Base-by-base conservation (phyloP, 2,113 vertebrate genomes). In the Centropus bengalensis region DNA sequence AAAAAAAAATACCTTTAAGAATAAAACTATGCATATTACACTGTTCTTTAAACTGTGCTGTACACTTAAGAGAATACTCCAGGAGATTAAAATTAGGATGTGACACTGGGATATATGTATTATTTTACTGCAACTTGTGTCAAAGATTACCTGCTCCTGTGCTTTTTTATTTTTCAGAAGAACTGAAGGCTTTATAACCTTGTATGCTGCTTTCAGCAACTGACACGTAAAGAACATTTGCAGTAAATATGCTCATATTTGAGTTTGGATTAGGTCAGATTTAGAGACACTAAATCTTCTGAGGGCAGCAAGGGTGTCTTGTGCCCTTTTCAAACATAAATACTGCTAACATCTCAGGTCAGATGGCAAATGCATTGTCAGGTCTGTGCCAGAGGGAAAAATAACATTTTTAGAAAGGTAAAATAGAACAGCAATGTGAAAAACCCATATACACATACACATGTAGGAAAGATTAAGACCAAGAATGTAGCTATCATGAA, bases 61-160 rank as follows among this genome's bases (percentile, higher is more conserved):
- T 71, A 84, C 49, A 47, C 8, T 70, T 45, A 44, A 83, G n/a
- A 74, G 63, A 70, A 56, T 32, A 45, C 20, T 52, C 26, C 24
- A 80, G 59, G 10, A 91, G 58, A 80, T 82, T 26, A 74, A 73
- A 91, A 82, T 66, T 51, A 62, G 88, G 33, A 71, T 85, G 70
- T 95, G 86, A 95, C 94, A 95, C 38, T 74, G 67, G 69, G 83
- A 62, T 83, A 78, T 28, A 85, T 0, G 6, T 67, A 90, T 96
- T 68, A 86, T 76, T 91, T 94, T 93, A 94, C 93, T 44, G 47
- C 9, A 5, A 96, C 38, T 73, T 67, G 58, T 91, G 83, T 84
- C 91, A 92, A 78, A 96, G 90, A 92, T 93, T 81, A 95, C 62
- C 88, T 83, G 90, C 52, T 93, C 80, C 86, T 85, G 44, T 80